Conservation (phyloP, 1,140 invertebrate species). For the Eriocheir sinensis region DNA sequence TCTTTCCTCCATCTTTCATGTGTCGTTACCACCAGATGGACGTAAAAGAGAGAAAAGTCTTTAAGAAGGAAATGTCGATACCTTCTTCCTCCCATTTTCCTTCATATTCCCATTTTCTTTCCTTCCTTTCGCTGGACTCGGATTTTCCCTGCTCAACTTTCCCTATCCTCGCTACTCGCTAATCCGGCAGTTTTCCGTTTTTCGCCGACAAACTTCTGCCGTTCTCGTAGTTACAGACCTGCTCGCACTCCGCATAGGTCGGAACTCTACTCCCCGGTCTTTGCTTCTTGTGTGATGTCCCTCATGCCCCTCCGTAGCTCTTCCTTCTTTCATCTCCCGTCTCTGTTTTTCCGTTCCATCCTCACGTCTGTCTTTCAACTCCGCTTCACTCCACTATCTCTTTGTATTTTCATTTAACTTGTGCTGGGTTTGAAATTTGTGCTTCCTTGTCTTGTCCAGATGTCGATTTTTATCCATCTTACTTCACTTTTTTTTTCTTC, state of each 20-base stretch:
- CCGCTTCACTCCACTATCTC: not conserved
- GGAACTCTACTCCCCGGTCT: not conserved
- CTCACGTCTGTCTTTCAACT: not conserved
- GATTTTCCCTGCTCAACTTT: not conserved
- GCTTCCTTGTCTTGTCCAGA: not conserved
- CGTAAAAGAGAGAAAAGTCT: not conserved
- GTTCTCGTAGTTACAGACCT: not conserved
- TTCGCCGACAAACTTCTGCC: not conserved
- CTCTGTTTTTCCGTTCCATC: not conserved
- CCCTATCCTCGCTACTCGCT: not conserved
- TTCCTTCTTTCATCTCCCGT: not conserved
- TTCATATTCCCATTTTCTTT: constrained; percentile 18
- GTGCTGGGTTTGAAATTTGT: not conserved
- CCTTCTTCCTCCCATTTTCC: not conserved
- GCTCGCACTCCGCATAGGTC: not conserved
- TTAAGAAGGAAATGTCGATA: not conserved
- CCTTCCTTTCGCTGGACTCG: not conserved
- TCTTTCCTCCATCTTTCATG: not conserved
- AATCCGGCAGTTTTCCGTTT: constrained; percentile 17
- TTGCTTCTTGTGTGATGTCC: not conserved
- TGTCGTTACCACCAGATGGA: not conserved
- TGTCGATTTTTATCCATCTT: not conserved
- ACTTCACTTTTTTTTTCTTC: not conserved
- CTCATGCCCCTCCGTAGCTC: not conserved
- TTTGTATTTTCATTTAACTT: not conserved